Evolutionary conservation across 2,113 vertebrate species (phyloP).

Genomic region (Sphaerodactylus townsendi): DNA sequence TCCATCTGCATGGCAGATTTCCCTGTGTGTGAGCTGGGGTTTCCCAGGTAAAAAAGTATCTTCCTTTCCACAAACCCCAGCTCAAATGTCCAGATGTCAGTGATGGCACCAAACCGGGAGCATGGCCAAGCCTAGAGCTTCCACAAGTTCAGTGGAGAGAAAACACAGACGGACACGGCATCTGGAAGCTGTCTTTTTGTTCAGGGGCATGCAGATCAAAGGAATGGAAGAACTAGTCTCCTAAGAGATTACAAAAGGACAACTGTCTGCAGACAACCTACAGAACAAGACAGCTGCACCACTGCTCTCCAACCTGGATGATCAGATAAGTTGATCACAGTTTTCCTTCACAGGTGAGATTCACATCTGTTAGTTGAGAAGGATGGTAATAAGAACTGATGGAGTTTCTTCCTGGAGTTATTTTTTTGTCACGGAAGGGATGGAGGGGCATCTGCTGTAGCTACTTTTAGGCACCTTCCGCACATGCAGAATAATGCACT

Average conservation of each 20-base stretch:
- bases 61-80: background rate
- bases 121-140: background rate
- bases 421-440: too few relatives aligned
- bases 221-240: background rate
- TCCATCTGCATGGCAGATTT: background rate
- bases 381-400: too few relatives aligned
- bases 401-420: too few relatives aligned
- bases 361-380: too few relatives aligned
- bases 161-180: background rate
- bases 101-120: background rate
- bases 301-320: too few relatives aligned
- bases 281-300: background rate
- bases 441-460: too few relatives aligned
- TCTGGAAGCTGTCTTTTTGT: background rate
- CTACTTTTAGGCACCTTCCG: too few relatives aligned
- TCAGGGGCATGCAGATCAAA: background rate
- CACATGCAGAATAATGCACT: too few relatives aligned
- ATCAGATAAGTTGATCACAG: too few relatives aligned
- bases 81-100: background rate
- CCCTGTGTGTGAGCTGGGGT: background rate
- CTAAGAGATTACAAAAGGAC: background rate
- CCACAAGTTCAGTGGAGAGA: background rate
- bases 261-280: background rate
- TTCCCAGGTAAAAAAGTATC: background rate
- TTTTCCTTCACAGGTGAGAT: too few relatives aligned